These are phyloP conservation scores for Labia minor DNA, from an alignment of 2,888 invertebrate genomes.

Conservation along the genomic window DNA sequence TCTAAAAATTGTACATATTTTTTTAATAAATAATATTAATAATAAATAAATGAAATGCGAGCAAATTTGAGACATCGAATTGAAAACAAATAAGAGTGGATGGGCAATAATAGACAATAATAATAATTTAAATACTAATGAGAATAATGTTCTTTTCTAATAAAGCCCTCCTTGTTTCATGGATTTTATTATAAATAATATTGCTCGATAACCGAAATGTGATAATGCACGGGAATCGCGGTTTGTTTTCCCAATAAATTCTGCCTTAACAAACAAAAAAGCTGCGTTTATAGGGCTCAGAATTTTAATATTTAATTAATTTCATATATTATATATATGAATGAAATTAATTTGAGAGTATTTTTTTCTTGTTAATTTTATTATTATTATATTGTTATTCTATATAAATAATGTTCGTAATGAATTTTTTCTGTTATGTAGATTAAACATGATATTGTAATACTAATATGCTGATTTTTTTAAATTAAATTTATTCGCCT, in stretches of 20 bases:
- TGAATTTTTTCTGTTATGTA: not conserved
- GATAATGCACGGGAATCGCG: conserved; percentile 8
- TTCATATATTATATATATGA: conserved; percentile 13
- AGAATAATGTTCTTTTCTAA: not conserved
- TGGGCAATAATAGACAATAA: conserved; percentile 13
- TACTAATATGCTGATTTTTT: too few relatives aligned
- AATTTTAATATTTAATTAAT: not conserved
- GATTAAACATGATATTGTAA: too few relatives aligned
- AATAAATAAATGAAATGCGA: not conserved
- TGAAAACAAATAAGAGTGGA: not conserved
- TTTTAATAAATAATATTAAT: not conserved
- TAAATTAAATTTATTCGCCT: too few relatives aligned
- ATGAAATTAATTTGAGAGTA: not conserved
- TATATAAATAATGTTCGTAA: not conserved
- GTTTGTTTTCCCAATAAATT: not conserved
- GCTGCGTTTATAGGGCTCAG: not conserved
- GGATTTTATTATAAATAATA: not conserved
- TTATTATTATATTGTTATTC: not conserved
- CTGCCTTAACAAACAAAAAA: not conserved
- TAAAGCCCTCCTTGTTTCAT: not conserved
- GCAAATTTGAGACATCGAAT: not conserved
- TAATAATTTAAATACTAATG: not conserved
- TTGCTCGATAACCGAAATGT: conserved; percentile 7
- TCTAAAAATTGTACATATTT: conserved; percentile 1
- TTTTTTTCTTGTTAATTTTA: not conserved